Evolutionary conservation across 2,113 vertebrate species (phyloP).

Genomic region (Sphyrna mokarran): DNA sequence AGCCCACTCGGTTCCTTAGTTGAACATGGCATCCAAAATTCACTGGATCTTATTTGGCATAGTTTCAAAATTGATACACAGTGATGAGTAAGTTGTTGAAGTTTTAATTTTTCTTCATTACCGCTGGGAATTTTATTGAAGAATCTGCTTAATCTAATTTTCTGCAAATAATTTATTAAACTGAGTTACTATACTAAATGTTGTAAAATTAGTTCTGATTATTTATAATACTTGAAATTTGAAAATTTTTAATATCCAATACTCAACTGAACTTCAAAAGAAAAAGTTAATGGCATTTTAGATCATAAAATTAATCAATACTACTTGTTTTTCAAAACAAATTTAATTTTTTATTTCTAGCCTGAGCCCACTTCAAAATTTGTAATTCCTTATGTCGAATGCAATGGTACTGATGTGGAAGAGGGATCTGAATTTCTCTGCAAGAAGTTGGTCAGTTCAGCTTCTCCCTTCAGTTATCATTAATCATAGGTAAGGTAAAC

Average conservation of each 20-base stretch:
- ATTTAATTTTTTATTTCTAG: background rate
- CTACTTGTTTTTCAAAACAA: background rate
- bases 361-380: background rate
- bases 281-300: background rate
- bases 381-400: background rate
- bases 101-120: background rate
- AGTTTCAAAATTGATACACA: background rate
- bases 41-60: background rate
- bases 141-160: background rate
- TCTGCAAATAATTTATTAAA: background rate
- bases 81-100: background rate
- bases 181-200: background rate
- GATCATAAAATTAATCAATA: background rate
- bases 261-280: background rate
- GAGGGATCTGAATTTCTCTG: background rate
- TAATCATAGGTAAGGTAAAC: background rate
- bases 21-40: background rate
- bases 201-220: background rate
- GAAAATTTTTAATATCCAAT: background rate
- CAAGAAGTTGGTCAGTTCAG: slow-evolving; percentile 9
- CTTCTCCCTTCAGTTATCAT: background rate
- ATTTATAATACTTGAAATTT: background rate
- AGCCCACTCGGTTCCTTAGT: no score
- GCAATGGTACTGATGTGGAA: slow-evolving; percentile 30
- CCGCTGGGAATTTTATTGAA: background rate